phyloP scores from a whole-genome alignment of 2,888 invertebrate genomes.

The Macrosoma leucophasiata region DNA sequence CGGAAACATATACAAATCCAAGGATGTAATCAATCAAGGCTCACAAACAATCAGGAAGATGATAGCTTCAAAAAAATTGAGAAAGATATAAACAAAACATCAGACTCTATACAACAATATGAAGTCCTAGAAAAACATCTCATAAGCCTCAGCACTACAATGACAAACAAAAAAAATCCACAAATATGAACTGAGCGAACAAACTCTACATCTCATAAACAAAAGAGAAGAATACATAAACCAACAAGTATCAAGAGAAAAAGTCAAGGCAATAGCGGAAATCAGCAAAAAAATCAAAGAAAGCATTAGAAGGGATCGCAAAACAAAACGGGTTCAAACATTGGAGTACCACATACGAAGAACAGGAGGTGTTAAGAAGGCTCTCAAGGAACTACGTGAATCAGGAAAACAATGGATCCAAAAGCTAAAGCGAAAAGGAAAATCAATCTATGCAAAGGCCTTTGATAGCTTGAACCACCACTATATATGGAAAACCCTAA shows the following conservation, averaged over 20 bases:
- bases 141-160: too few species aligned
- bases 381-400: conserved; percentile 2
- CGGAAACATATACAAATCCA: conserved; percentile 1
- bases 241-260: conserved; percentile 1
- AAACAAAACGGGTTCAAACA: conserved; percentile 3
- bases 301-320: conserved; percentile 6
- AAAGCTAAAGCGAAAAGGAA: too few species aligned
- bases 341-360: conserved; percentile 5
- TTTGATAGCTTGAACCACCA: too few species aligned
- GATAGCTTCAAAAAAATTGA: too few species aligned
- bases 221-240: conserved; percentile 1
- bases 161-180: too few species aligned
- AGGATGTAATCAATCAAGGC: neutral
- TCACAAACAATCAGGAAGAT: neutral
- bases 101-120: conserved; percentile 1
- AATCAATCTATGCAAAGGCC: too few species aligned
- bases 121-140: conserved; percentile 2
- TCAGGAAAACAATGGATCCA: conserved; percentile 9
- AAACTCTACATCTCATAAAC: conserved; percentile 3
- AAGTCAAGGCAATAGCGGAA: conserved; percentile 2
- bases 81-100: too few species aligned
- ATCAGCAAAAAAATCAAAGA: conserved; percentile 8
- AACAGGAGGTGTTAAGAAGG: conserved; percentile 8
- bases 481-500: too few species aligned
- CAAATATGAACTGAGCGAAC: neutral